Evolutionary conservation across 2,797 vertebrate genomes (phyloP).

Genomic region (Strix occidentalis): DNA sequence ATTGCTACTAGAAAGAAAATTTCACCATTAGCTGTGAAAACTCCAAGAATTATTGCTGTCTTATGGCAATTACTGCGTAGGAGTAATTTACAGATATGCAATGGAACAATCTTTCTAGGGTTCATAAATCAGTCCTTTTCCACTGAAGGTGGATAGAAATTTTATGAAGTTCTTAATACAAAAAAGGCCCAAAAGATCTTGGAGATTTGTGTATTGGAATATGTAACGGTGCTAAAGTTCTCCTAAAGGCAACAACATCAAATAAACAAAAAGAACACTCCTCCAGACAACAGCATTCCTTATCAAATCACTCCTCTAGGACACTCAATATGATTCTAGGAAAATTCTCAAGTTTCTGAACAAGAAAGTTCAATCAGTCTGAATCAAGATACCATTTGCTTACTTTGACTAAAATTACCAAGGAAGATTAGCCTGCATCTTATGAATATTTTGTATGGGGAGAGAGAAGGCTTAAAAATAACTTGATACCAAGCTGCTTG

Average conservation of each 20-base stretch:
- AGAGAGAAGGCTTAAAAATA: not conserved
- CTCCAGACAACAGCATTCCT: not conserved
- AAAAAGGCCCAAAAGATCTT: not conserved
- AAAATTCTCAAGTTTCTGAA: not conserved
- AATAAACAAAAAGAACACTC: not conserved
- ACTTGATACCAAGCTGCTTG: not conserved
- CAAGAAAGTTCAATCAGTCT: not conserved
- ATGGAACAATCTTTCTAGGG: not conserved
- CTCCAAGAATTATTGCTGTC: not conserved
- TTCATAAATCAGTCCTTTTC: not conserved
- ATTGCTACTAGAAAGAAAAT: not conserved
- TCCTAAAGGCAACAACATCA: not conserved
- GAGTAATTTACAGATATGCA: not conserved
- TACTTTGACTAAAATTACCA: not conserved
- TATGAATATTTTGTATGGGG: not conserved
- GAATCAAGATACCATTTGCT: not conserved
- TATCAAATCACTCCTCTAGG: not conserved
- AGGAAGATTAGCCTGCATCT: not conserved
- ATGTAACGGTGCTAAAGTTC: not conserved
- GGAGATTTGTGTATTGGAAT: not conserved
- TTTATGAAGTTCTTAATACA: not conserved
- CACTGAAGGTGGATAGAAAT: not conserved
- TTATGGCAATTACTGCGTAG: not conserved
- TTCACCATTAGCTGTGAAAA: not conserved
- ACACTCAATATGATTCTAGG: not conserved